Evolutionary conservation across 2,113 vertebrate species (phyloP), one percentile per base, ranked within the genome.

Genomic region (Mus spicilegus): DNA sequence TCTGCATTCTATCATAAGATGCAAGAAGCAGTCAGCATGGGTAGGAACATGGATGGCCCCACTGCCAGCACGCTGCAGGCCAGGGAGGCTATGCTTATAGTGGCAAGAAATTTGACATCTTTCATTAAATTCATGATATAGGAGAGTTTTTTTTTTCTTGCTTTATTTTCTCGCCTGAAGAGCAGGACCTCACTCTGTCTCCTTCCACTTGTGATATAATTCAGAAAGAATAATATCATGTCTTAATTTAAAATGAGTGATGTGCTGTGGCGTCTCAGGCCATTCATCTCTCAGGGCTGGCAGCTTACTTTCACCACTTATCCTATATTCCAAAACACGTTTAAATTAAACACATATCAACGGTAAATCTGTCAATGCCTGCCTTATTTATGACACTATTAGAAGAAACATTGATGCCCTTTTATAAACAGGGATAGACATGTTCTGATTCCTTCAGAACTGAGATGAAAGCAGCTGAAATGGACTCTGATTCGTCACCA

Each of bases 221-320:
- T 97, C 93, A 97, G 94, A 75, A 97, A 95, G 96, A 94, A 95
- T 77, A 93, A 96, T 81, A 90, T 78, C 54, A 73, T 76, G 67
- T 85, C 87, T 94, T 96, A 97, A 97, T 97, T 97, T 95, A 97
- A 97, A 96, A 96, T 96, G 96, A 96, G 90, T 95, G 95, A 96
- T 95, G 39, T 39, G 89, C 80, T 75, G 87, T 58, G 75, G 82
- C 49, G 65, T 92, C 90, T 77, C 49, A 90, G 86, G 87, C 12
- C n/a, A 92, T 96, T 92, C 85, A 97, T 98, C 88, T 95, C 28
- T 89, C 46, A 92, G 61, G 89, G 51, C 73, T 96, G 95, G 95
- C 92, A 90, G 61, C 73, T 96, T 94, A 70, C 73, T 92, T 95
- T 97, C 73, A 97, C 42, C 70, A 91, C 90, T 90, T 95, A 91